Evolutionary conservation across 2,113 vertebrate genomes (phyloP), one percentile per base, ranked within the genome.

Genomic region (Rana temporaria): DNA sequence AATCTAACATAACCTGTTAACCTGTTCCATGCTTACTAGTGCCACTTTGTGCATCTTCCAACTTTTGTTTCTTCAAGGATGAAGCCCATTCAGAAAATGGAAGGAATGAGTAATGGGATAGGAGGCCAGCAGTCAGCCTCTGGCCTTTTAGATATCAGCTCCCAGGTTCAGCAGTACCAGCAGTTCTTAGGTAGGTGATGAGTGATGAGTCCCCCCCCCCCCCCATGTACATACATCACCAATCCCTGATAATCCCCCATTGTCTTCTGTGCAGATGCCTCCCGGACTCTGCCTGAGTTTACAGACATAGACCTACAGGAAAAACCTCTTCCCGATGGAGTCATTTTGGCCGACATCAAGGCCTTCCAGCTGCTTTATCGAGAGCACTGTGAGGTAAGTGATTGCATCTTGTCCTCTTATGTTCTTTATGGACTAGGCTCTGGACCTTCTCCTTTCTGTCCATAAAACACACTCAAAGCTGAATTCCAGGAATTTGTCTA

Each of bases 81-180:
- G 78, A 97, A 96, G 88, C 92, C 95, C 22, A 86, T 95, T 79
- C 96, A 96, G 88, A 98, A 97, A 88, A 89, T 94, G 81, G 95
- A 95, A 84, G 95, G 95, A 9, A 91, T 98, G 90, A 90, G 93
- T 87, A 97, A 97, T 0, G 96, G 96, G 2, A 93, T 94, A 79
- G 86, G 90, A 0, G 90, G 93, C 64, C 70, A 84, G 66, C 94
- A 93, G 84, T 94, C 92, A 86, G 85, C 87, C 0, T 71, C 86
- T 0, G 94, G 92, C 0, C 92, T 95, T 14, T 91, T 93, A 6
- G 96, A 97, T 85, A 96, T 97, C 90, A 96, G 95, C 0, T 91
- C 95, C 0, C 96, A 98, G 89, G 95, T 97, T 84, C 96, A 97
- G 85, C 96, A 97, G 85, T 97, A 97, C 86, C 96, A 98, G 88